Conservation (phyloP, 2,888 invertebrate species). For the Nephrotoma guestfalica region DNA sequence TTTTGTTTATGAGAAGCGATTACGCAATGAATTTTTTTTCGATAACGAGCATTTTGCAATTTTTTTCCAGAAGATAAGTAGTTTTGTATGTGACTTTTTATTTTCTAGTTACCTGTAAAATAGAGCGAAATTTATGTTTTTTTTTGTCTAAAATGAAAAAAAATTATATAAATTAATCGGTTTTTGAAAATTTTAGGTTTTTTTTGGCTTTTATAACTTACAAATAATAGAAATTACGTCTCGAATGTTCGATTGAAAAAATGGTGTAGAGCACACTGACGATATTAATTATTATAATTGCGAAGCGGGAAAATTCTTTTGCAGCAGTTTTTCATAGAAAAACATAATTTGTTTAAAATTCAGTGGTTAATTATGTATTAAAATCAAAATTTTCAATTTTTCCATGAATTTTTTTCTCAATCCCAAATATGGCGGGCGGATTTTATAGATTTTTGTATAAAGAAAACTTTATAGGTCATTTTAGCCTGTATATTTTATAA, state of each 20-base stretch:
- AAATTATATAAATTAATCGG: background rate
- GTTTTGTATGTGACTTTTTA: background rate
- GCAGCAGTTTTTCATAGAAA: background rate
- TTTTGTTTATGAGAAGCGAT: background rate
- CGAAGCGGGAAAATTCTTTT: background rate
- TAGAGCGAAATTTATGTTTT: background rate
- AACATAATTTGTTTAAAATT: background rate
- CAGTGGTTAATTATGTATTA: background rate
- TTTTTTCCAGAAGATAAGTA: background rate
- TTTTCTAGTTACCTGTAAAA: background rate
- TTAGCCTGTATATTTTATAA: constrained; percentile 1
- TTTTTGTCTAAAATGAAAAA: background rate
- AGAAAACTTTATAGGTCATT: constrained; percentile 24
- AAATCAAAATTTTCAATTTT: background rate
- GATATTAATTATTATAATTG: background rate
- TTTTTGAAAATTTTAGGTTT: background rate
- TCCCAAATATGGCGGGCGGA: constrained; percentile 13
- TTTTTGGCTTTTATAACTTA: background rate
- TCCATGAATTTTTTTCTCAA: background rate
- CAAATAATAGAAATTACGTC: background rate
- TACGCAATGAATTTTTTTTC: background rate
- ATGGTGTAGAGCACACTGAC: background rate
- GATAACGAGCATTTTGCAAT: background rate
- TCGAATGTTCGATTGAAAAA: constrained; percentile 1
- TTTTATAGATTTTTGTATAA: background rate